Conservation (phyloP, 2,888 invertebrate genomes). For the Andrena trimmerana region DNA sequence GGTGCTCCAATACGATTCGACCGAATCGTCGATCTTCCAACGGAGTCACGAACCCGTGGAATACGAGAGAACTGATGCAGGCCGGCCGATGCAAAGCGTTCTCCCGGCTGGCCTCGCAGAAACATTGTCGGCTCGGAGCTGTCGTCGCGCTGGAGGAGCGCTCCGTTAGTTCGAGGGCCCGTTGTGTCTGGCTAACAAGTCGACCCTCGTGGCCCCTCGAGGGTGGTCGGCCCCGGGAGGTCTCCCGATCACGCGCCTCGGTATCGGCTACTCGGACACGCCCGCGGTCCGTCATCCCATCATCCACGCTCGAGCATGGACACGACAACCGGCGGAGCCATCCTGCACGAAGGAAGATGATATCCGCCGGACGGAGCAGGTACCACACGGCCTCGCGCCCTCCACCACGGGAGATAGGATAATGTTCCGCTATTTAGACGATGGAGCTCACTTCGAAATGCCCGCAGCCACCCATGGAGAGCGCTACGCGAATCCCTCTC, state of each 20-base stretch:
- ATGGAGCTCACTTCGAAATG: constrained; percentile 54
- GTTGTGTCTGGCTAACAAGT: constrained; percentile 82
- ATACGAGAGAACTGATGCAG: constrained; percentile 16
- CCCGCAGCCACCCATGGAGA: constrained; percentile 69
- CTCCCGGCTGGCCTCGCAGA: constrained; percentile 48
- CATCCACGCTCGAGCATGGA: constrained; percentile 74
- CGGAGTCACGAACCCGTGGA: constrained; percentile 52
- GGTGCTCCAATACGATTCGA: constrained; percentile 44
- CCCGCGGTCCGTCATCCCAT: constrained; percentile 83
- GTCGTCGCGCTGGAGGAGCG: constrained; percentile 68
- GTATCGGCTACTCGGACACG: constrained; percentile 83
- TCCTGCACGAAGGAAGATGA: constrained; percentile 31
- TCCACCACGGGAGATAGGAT: constrained; percentile 66
- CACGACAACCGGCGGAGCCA: constrained; percentile 63
- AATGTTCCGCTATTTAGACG: constrained; percentile 73
- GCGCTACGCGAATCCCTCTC: constrained; percentile 1
- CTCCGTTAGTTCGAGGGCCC: constrained; percentile 73
- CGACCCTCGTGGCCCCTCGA: constrained; percentile 84
- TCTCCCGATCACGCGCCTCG: constrained; percentile 83
- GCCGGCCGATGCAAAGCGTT: constrained; percentile 57
- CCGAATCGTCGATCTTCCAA: constrained; percentile 54
- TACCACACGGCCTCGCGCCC: constrained; percentile 37
- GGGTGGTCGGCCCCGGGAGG: constrained; percentile 84
- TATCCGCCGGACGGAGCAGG: constrained; percentile 48
- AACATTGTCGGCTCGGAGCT: constrained; percentile 70